Evolutionary conservation across 2,797 vertebrate genomes (phyloP).

Genomic region (Paramormyrops hopkinsi): DNA sequence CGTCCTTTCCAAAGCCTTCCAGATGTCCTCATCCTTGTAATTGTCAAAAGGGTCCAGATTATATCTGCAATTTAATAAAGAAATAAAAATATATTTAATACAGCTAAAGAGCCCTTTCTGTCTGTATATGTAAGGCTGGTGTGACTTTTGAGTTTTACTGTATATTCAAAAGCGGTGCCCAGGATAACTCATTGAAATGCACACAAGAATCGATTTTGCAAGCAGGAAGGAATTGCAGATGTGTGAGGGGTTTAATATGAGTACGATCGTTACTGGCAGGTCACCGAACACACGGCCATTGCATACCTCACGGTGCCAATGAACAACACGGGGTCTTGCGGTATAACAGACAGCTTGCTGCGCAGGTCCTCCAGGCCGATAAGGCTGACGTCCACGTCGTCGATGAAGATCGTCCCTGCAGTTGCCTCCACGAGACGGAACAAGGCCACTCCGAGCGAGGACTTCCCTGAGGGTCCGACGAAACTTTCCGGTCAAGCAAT

Average conservation of each 20-base stretch:
- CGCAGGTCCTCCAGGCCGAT: slow-evolving; percentile 67
- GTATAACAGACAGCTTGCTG: slow-evolving; percentile 72
- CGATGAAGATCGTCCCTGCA: slow-evolving; percentile 64
- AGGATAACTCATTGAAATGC: background rate
- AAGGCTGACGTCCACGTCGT: slow-evolving; percentile 56
- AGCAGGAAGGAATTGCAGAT: background rate
- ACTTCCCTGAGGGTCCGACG: slow-evolving; percentile 59
- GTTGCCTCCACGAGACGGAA: slow-evolving; percentile 67
- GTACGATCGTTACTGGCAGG: background rate
- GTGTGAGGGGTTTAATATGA: too few species aligned
- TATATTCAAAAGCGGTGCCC: background rate
- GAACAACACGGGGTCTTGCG: slow-evolving; percentile 74
- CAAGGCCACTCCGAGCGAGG: slow-evolving; percentile 66
- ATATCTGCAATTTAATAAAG: slow-evolving; percentile 49
- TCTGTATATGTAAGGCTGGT: background rate
- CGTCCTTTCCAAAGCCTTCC: slow-evolving; percentile 67
- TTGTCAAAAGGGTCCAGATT: slow-evolving; percentile 66
- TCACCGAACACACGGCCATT: background rate
- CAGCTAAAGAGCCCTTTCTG: background rate
- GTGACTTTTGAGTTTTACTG: background rate
- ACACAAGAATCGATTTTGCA: background rate
- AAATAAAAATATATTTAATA: background rate
- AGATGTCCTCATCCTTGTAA: slow-evolving; percentile 61
- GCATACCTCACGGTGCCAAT: slow-evolving; percentile 70
- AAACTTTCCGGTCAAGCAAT: background rate